These are phyloP conservation scores for Cremastobaeus sp. DNA, from an alignment of 2,888 invertebrate genomes.

Conservation along the genomic window DNA sequence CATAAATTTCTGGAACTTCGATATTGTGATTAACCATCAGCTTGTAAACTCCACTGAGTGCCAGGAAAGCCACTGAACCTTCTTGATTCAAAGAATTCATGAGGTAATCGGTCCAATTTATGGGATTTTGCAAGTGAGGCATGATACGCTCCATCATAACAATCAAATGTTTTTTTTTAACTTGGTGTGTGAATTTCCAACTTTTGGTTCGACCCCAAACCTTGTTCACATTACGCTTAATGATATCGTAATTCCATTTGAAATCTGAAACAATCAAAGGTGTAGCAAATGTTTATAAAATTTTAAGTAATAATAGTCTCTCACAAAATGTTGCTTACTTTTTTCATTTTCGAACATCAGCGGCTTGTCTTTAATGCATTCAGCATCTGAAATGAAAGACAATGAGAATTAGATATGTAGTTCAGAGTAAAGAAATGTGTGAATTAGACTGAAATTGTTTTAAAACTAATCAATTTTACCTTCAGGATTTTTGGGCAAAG, in stretches of 20 bases:
- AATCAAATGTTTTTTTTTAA: slow-evolving; percentile 88
- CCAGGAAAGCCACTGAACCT: slow-evolving; percentile 92
- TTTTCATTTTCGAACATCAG: slow-evolving; percentile 70
- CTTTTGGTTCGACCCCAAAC: slow-evolving; percentile 88
- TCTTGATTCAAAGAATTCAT: slow-evolving; percentile 93
- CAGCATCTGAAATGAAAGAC: slow-evolving; percentile 62
- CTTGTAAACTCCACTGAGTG: slow-evolving; percentile 93
- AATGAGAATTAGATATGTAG: slow-evolving; percentile 8
- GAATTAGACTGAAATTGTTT: neutral
- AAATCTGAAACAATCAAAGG: slow-evolving; percentile 73
- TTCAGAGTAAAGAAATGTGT: neutral
- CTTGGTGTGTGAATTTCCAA: slow-evolving; percentile 83
- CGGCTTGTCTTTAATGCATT: slow-evolving; percentile 64
- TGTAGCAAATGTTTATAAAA: neutral
- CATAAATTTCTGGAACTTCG: slow-evolving; percentile 96
- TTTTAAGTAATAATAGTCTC: neutral
- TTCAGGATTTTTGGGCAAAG: slow-evolving; percentile 79
- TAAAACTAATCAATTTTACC: slow-evolving; percentile 63
- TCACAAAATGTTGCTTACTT: slow-evolving; percentile 60
- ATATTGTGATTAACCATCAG: slow-evolving; percentile 94
- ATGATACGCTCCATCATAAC: slow-evolving; percentile 90
- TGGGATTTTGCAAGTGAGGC: slow-evolving; percentile 88
- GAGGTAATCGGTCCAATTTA: slow-evolving; percentile 93
- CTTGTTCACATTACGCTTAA: slow-evolving; percentile 83
- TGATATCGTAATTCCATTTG: slow-evolving; percentile 81